Percentiles rank a stretch among this genome's conserved stretches.
phyloP scores from a whole-genome alignment of 2,113 vertebrate species.

The Campylomormyrus numenius region DNA sequence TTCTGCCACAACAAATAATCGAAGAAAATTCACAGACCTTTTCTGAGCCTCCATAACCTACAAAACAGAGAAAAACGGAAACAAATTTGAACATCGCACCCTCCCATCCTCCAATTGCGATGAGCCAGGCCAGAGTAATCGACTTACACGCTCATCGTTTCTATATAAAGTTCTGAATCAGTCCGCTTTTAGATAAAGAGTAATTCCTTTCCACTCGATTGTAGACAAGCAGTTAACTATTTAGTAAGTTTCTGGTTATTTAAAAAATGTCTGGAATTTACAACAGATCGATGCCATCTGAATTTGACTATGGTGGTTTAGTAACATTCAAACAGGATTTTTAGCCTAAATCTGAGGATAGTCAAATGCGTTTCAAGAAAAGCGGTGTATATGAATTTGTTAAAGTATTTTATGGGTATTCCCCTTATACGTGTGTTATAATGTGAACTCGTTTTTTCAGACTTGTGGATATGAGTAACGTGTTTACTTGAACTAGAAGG shows the following conservation, averaged over 20 bases:
- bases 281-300: neutral
- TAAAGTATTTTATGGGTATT: neutral
- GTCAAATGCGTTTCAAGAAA: neutral
- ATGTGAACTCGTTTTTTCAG: neutral
- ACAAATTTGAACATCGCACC: slow-evolving; percentile 41
- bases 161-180: neutral
- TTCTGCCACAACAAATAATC: neutral
- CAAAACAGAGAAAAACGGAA: slow-evolving; percentile 23
- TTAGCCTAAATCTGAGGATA: neutral
- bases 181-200: neutral
- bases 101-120: slow-evolving; percentile 29
- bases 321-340: neutral
- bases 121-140: neutral
- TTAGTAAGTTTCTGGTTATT: neutral
- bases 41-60: slow-evolving; percentile 32
- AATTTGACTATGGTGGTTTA: neutral
- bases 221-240: neutral
- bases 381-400: neutral
- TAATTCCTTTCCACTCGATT: neutral
- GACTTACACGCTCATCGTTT: neutral
- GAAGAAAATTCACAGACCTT: slow-evolving; percentile 26
- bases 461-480: neutral
- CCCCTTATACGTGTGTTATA: neutral
- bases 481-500: neutral
- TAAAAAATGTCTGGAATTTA: neutral